Evolutionary conservation across 2,797 vertebrate genomes (phyloP).

Genomic region (Allenopithecus nigroviridis): DNA sequence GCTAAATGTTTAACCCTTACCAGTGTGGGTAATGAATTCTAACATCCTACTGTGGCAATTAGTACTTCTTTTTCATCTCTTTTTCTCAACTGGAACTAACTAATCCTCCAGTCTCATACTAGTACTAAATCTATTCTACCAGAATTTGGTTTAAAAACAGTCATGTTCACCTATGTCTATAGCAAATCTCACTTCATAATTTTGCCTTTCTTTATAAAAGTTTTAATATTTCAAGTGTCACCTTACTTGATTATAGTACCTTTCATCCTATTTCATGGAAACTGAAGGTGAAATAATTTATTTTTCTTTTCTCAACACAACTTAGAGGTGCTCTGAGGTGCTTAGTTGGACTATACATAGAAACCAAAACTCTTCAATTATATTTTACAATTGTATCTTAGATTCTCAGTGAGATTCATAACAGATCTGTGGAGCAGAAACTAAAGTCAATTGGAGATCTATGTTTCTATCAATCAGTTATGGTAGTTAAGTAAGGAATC

Average conservation of each 20-base stretch:
- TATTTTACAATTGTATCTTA: background rate
- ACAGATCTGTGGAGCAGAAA: conserved; percentile 12
- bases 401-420: background rate
- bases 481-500: background rate
- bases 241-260: background rate
- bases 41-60: background rate
- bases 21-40: background rate
- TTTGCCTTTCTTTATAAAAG: background rate
- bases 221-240: conserved; percentile 12
- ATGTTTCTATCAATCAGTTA: conserved; percentile 7
- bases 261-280: background rate
- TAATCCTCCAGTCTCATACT: background rate
- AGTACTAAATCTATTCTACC: background rate
- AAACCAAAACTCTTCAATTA: background rate
- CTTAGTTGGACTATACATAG: background rate
- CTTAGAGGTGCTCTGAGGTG: background rate
- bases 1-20: background rate
- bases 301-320: background rate
- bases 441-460: conserved; percentile 4
- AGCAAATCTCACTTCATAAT: background rate
- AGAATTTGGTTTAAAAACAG: background rate
- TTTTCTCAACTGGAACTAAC: background rate
- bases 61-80: background rate
- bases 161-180: background rate
- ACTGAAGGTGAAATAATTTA: background rate